Evolutionary conservation across 1,140 invertebrate genomes (phyloP).

Genomic region (Drosophila mauritiana): DNA sequence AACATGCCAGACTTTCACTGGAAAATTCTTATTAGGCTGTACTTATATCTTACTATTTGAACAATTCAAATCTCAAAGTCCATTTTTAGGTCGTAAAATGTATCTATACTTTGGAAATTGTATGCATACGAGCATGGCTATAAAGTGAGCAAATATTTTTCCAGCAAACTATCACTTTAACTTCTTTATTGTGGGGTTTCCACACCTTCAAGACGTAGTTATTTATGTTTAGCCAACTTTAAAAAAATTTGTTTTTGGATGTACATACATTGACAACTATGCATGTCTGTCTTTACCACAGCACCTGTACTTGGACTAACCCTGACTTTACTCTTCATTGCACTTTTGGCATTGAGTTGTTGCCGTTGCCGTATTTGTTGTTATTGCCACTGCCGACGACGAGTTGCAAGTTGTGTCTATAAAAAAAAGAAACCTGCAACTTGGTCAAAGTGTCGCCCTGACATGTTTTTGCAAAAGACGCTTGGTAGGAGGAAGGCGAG

Average conservation of each 20-base stretch:
- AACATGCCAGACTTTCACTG: neutral
- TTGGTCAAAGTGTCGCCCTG: slow-evolving; percentile 75
- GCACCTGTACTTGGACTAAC: slow-evolving; percentile 38
- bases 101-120: no score
- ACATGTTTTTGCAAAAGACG: slow-evolving; percentile 56
- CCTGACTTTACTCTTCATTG: slow-evolving; percentile 80
- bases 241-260: neutral
- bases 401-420: slow-evolving; percentile 49
- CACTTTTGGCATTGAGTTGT: slow-evolving; percentile 82
- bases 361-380: slow-evolving; percentile 33
- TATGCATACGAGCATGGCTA: neutral
- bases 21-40: neutral
- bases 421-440: slow-evolving; percentile 62
- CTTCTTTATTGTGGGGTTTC: slow-evolving; percentile 11
- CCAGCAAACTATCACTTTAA: slow-evolving; percentile 2
- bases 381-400: slow-evolving; percentile 15
- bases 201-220: slow-evolving; percentile 44
- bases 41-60: no score
- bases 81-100: no score
- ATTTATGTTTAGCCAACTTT: slow-evolving; percentile 34
- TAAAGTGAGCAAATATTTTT: neutral
- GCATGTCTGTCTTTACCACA: slow-evolving; percentile 51
- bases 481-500: slow-evolving; percentile 7
- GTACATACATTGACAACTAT: slow-evolving; percentile 42
- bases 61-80: no score